These are phyloP conservation scores for Danionella cerebrum DNA, from an alignment of 2,113 vertebrate species.

Conservation along the genomic window DNA sequence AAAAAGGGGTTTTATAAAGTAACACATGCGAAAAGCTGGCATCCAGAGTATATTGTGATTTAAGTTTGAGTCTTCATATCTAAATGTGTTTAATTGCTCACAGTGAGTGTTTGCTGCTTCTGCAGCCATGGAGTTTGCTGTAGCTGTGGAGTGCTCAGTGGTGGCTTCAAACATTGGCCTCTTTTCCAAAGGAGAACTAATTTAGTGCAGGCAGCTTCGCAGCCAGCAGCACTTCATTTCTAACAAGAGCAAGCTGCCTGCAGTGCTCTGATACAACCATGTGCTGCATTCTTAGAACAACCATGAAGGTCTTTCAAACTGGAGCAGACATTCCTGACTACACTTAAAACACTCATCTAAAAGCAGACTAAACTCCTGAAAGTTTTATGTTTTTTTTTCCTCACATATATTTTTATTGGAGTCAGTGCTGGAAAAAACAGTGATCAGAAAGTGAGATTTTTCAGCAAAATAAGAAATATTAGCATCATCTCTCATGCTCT, in stretches of 20 bases:
- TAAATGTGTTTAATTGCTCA: constrained; percentile 19
- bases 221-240: constrained; percentile 18
- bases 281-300: constrained; percentile 11
- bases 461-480: too few relatives aligned
- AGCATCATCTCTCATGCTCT: too few relatives aligned
- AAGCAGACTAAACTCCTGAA: too few relatives aligned
- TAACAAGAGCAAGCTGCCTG: constrained; percentile 18
- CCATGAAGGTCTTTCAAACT: constrained; percentile 2
- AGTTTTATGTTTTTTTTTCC: too few relatives aligned
- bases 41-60: neutral
- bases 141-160: neutral
- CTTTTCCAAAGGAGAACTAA: constrained; percentile 32
- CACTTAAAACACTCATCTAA: neutral
- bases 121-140: constrained; percentile 13
- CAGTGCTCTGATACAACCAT: constrained; percentile 15
- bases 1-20: too few relatives aligned
- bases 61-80: neutral
- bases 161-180: constrained; percentile 20
- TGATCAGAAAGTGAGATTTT: too few relatives aligned
- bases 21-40: neutral
- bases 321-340: neutral
- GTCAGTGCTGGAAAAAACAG: too few relatives aligned
- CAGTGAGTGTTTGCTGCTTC: constrained; percentile 16
- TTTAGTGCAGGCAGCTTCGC: constrained; percentile 26
- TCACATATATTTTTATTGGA: too few relatives aligned